phyloP scores from a whole-genome alignment of 2,888 invertebrate genomes.

The Syritta pipiens region DNA sequence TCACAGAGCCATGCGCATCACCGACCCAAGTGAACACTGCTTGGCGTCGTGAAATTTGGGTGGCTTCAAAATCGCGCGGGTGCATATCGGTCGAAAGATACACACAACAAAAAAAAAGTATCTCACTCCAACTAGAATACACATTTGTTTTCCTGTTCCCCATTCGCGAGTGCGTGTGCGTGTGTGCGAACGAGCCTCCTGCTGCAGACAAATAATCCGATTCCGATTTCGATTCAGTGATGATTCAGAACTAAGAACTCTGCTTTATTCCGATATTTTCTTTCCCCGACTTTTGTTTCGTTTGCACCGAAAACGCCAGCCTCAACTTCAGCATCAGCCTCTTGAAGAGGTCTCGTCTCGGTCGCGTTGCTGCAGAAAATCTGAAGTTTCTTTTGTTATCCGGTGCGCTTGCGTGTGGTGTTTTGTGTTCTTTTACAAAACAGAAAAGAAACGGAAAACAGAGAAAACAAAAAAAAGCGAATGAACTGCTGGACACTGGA shows the following conservation, averaged over 20 bases:
- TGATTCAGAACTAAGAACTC: constrained; percentile 67
- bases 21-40: constrained; percentile 21
- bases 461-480: constrained; percentile 1
- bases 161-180: too few species aligned
- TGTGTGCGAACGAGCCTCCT: too few species aligned
- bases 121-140: too few species aligned
- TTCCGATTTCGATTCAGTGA: constrained; percentile 30
- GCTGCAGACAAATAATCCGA: constrained; percentile 18
- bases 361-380: constrained; percentile 41
- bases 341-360: constrained; percentile 26
- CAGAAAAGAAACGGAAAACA: too few species aligned
- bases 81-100: too few species aligned
- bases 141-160: constrained; percentile 27
- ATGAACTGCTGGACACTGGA: constrained; percentile 61
- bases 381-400: constrained; percentile 63
- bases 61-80: too few species aligned
- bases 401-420: constrained; percentile 17
- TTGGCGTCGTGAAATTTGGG: too few species aligned
- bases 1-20: constrained; percentile 6
- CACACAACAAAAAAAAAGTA: background rate
- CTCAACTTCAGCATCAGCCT: too few species aligned
- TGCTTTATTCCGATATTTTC: constrained; percentile 29
- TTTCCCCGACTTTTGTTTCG: constrained; percentile 31
- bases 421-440: constrained; percentile 9
- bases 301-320: too few species aligned